These are phyloP conservation scores for Thalassaphorura encarpata DNA, from an alignment of 1,140 invertebrate species.

Conservation along the genomic window DNA sequence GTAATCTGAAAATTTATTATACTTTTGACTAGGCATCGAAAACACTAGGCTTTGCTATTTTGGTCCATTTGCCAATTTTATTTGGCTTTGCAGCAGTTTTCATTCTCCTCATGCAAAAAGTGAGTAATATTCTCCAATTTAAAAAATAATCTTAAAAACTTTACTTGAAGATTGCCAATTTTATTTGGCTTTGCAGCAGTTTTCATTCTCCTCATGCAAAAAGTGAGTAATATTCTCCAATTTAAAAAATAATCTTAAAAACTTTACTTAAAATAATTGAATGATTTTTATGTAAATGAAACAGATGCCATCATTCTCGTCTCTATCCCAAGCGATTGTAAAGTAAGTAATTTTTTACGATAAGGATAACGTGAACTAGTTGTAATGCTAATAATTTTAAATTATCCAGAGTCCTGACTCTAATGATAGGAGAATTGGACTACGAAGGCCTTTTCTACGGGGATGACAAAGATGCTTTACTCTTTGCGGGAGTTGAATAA, in stretches of 20 bases:
- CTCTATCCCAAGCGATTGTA: slow-evolving; percentile 1
- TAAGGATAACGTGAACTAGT: no score
- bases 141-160: background rate
- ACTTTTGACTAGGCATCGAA: background rate
- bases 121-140: background rate
- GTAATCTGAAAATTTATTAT: no score
- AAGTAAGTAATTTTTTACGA: no score
- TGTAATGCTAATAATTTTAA: no score
- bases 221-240: background rate
- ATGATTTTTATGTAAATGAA: background rate
- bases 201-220: background rate
- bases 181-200: slow-evolving; percentile 8
- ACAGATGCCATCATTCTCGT: slow-evolving; percentile 7
- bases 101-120: background rate
- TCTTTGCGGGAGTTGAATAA: background rate
- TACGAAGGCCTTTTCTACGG: slow-evolving; percentile 6
- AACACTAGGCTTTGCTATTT: background rate
- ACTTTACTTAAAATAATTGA: no score
- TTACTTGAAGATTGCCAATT: background rate
- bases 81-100: slow-evolving; percentile 10
- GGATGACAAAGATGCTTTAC: background rate
- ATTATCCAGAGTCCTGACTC: background rate
- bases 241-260: background rate
- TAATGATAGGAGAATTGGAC: slow-evolving; percentile 11
- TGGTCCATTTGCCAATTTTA: background rate